These are phyloP conservation scores for Epizoanthus scotinus DNA, from an alignment of 92 coral and sea anemone species.

Conservation along the genomic window DNA sequence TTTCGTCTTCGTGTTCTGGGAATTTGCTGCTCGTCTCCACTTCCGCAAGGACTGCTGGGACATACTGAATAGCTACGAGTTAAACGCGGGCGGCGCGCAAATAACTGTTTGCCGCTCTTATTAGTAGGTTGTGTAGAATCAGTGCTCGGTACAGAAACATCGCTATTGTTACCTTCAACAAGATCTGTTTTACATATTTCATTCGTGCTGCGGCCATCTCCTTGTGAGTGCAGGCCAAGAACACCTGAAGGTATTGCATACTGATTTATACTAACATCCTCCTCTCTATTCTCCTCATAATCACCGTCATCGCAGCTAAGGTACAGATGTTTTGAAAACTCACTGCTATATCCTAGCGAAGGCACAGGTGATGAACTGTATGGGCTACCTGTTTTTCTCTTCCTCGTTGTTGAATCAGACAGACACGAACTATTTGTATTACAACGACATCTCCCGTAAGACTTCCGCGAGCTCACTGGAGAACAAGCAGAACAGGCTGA, in stretches of 20 bases:
- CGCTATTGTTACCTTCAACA: neutral
- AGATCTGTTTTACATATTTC: neutral
- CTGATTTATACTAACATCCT: neutral
- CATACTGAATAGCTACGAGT: slow-evolving; percentile 4
- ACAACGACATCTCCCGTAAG: slow-evolving; percentile 3
- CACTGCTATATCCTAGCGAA: slow-evolving; percentile 28
- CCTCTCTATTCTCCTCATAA: neutral
- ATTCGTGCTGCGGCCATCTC: neutral
- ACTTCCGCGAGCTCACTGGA: neutral
- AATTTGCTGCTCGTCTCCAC: slow-evolving; percentile 39
- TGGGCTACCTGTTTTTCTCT: slow-evolving; percentile 37
- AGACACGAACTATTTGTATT: slow-evolving; percentile 11
- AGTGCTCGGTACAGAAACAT: neutral
- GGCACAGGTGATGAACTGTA: slow-evolving; percentile 27
- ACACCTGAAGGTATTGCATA: neutral
- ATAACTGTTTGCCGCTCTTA: neutral
- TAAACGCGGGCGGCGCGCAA: neutral
- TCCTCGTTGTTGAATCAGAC: neutral
- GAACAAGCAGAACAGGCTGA: neutral
- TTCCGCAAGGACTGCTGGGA: slow-evolving; percentile 56
- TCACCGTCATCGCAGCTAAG: slow-evolving; percentile 44
- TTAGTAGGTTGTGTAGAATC: neutral
- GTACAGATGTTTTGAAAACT: slow-evolving; percentile 53
- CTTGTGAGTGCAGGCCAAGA: neutral
- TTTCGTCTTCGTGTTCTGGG: slow-evolving; percentile 60